These are phyloP conservation scores for Oncopodura yosiiana DNA, from an alignment of 1,140 invertebrate species.

Conservation along the genomic window DNA sequence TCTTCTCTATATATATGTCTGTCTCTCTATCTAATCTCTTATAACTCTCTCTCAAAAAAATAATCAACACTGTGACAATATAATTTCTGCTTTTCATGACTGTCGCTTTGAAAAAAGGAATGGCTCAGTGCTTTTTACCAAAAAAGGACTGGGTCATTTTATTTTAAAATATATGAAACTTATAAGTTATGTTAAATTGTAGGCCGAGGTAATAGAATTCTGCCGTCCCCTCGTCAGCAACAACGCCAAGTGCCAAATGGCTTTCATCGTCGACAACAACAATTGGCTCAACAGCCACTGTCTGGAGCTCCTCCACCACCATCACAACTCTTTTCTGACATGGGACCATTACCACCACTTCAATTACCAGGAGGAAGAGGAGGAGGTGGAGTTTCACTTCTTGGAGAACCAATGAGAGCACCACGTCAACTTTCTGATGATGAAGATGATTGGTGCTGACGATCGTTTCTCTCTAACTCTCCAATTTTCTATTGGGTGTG, in stretches of 20 bases:
- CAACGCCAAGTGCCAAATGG: conserved; percentile 28
- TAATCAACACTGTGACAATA: too few relatives aligned
- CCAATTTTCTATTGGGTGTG: not conserved
- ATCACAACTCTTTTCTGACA: conserved; percentile 12
- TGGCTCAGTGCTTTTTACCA: too few relatives aligned
- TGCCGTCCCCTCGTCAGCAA: conserved; percentile 25
- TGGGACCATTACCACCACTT: conserved; percentile 24
- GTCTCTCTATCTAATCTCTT: too few relatives aligned
- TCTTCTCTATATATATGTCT: too few relatives aligned
- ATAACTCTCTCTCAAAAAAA: too few relatives aligned
- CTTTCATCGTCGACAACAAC: conserved; percentile 19
- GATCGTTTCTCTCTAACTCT: conserved; percentile 20
- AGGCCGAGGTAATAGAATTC: conserved; percentile 31
- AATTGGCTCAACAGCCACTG: conserved; percentile 2
- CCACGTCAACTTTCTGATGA: conserved; percentile 28
- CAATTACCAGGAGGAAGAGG: not conserved
- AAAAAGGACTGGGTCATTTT: too few relatives aligned
- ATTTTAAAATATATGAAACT: too few relatives aligned
- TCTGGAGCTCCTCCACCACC: not conserved
- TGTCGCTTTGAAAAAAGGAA: too few relatives aligned
- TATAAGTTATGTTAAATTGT: conserved; percentile 6
- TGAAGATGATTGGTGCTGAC: conserved; percentile 36
- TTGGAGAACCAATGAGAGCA: too few relatives aligned
- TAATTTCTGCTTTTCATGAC: too few relatives aligned
- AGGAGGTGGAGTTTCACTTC: not conserved